phyloP scores from a whole-genome alignment of 2,797 vertebrate species.

The Pseudochirops corinnae region DNA sequence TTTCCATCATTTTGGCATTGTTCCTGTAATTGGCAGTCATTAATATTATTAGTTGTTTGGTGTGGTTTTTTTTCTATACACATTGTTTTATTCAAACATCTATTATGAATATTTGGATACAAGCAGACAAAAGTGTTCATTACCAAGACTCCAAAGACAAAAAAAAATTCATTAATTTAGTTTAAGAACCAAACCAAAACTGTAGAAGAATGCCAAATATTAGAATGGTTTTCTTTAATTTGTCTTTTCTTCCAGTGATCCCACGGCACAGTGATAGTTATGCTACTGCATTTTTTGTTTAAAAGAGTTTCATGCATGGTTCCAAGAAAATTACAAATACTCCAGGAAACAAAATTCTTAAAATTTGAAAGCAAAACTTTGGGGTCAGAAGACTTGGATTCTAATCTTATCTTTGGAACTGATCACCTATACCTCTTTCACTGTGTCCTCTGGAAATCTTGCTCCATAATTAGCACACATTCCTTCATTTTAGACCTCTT shows the following conservation, averaged over 20 bases:
- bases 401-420: not conserved
- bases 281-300: too few relatives aligned
- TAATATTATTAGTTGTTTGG: not conserved
- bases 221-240: not conserved
- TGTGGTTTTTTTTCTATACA: too few relatives aligned
- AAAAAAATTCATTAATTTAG: not conserved
- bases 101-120: not conserved
- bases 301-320: not conserved
- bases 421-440: not conserved
- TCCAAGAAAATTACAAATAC: slow-evolving; percentile 1
- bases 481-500: not conserved
- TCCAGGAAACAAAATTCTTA: not conserved
- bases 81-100: not conserved
- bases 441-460: not conserved
- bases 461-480: not conserved
- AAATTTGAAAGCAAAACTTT: not conserved
- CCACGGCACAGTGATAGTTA: not conserved
- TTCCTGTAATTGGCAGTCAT: not conserved
- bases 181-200: not conserved
- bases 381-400: not conserved
- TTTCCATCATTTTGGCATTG: not conserved
- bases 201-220: not conserved
- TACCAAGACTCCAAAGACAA: not conserved
- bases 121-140: not conserved
- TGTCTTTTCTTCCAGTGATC: not conserved